A percentile compares a stretch with the other conserved stretches of the same genome.
These are phyloP conservation scores for Drosophila neutralis DNA, from an alignment of 2,888 invertebrate species.

Conservation along the genomic window DNA sequence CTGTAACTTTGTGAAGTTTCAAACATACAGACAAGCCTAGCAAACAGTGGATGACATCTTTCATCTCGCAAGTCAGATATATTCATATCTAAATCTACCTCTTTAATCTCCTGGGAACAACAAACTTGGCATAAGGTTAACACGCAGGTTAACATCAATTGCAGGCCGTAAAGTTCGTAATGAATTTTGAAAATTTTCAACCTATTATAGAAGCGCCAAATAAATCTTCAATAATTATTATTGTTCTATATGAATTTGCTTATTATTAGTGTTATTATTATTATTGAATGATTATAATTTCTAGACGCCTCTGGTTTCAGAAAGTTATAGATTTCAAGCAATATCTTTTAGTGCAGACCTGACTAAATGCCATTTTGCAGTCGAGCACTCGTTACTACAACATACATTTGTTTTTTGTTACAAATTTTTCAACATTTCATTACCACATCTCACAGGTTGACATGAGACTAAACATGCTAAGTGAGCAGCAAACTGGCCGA, in stretches of 20 bases:
- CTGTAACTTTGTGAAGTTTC: neutral
- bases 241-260: neutral
- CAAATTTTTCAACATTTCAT: constrained; percentile 44
- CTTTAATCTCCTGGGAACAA: neutral
- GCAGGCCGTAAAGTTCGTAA: neutral
- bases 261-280: too few relatives aligned
- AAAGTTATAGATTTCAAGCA: neutral
- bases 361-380: constrained; percentile 3
- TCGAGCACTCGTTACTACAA: neutral
- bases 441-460: constrained; percentile 59
- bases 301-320: neutral
- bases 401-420: neutral
- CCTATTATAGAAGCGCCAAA: neutral
- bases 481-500: constrained; percentile 47
- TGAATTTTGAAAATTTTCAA: neutral
- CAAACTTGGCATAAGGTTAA: neutral
- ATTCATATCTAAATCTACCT: neutral
- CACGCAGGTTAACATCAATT: neutral
- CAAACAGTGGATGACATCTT: neutral
- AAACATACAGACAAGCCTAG: neutral
- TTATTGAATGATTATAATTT: neutral
- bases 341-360: neutral
- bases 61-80: neutral
- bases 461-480: constrained; percentile 64
- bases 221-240: neutral